These are phyloP conservation scores for Intellagama lesueurii DNA, from an alignment of 2,797 vertebrate species.

Conservation along the genomic window DNA sequence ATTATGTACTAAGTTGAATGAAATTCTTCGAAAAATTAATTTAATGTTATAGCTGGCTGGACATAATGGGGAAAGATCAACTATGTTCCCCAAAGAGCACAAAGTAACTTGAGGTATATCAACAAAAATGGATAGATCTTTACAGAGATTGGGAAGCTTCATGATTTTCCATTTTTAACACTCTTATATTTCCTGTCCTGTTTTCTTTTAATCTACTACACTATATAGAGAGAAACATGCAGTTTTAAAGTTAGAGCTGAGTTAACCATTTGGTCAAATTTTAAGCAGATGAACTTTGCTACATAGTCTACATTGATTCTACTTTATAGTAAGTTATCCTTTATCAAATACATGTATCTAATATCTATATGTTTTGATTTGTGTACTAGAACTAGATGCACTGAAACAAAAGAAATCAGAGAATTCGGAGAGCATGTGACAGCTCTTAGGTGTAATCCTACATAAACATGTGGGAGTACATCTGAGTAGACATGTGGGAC, in stretches of 20 bases:
- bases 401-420: neutral
- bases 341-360: neutral
- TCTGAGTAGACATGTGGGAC: no score
- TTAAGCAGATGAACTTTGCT: neutral
- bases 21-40: constrained; percentile 27
- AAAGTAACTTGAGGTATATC: neutral
- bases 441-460: neutral
- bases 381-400: neutral
- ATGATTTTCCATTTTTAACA: constrained; percentile 7
- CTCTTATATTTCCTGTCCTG: neutral
- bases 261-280: neutral
- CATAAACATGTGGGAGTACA: no score
- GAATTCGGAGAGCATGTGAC: neutral
- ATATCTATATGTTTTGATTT: neutral
- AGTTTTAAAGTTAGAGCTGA: neutral
- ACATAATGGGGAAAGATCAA: constrained; percentile 26
- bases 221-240: constrained; percentile 6
- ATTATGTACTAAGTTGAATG: constrained; percentile 46
- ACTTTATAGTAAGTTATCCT: neutral
- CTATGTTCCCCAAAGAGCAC: neutral
- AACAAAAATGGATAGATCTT: neutral
- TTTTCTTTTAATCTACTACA: neutral
- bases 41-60: constrained; percentile 34
- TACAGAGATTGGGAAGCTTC: neutral
- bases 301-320: neutral